Evolutionary conservation across 2,888 invertebrate genomes (phyloP), one percentile per base, ranked within the genome.

Genomic region (Pheosia gnoma): DNA sequence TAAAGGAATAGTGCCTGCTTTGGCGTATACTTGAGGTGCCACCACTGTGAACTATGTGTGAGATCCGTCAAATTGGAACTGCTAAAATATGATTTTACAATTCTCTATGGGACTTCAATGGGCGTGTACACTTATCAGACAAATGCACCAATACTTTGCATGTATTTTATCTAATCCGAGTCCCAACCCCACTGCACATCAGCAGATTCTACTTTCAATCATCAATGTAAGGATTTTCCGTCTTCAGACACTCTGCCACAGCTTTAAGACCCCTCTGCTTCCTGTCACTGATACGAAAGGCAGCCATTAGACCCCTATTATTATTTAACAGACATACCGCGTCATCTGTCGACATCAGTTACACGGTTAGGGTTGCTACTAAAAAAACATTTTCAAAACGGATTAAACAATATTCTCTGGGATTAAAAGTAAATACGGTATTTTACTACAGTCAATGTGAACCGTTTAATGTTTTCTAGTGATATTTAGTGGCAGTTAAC

Each of bases 271-370:
- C 47, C n/a, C 47, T 47, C n/a, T 5, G 47, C 47, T n/a, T 47
- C 9, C 11, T 47, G 51, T 25, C 25, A 3, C 51, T 9, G 49
- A 49, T 49, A n/a, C 49, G 49, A 5, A 49, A n/a, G 37, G 36
- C 37, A 5, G 54, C 25, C 57, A 61, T 57, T 57, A 57, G 65
- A 72, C 75, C 72, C 67, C 71, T 72, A 69, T 58, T 68, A 64
- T 69, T 67, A 25, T 25, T 25, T 25, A 61, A 69, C 69, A 64
- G 62, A 74, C 68, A 64, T 63, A 65, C 73, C 36, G 58, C 69
- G 74, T 69, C 74, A 75, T 75, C 67, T 75, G 74, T 57, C 38
- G 41, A 54, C 59, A 25, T 25, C 25, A 53, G 60, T 54, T 65
- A 11, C 6, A 8, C 51, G 8, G 10, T 10, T 25, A 51, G 51